Evolutionary conservation across 2,113 vertebrate genomes (phyloP).

Genomic region (Neolamprologus tretocephalus): DNA sequence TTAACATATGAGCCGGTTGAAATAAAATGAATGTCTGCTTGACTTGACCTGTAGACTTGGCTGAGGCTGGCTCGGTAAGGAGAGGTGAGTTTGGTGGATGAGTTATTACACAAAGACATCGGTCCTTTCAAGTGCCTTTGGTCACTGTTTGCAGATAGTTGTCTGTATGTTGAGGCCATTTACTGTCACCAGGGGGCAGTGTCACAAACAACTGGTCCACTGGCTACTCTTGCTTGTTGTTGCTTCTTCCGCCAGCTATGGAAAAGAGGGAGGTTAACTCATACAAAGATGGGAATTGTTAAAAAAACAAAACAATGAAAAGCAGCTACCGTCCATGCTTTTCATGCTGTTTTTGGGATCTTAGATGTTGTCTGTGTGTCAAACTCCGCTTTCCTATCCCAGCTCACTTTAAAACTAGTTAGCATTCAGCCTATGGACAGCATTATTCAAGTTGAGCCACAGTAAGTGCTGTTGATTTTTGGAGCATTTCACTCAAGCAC

Average conservation of each 20-base stretch:
- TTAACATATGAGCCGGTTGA: slow-evolving; percentile 64
- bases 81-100: not conserved
- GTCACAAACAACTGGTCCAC: not conserved
- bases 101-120: not conserved
- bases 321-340: not conserved
- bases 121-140: not conserved
- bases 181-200: not conserved
- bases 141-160: not conserved
- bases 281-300: too few species aligned
- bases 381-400: not conserved
- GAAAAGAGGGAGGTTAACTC: not conserved
- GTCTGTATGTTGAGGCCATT: not conserved
- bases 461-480: not conserved
- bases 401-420: not conserved
- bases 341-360: not conserved
- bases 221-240: not conserved
- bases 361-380: not conserved
- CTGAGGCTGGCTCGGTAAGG: not conserved
- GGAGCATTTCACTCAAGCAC: not conserved
- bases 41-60: not conserved
- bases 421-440: not conserved
- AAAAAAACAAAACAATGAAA: not conserved
- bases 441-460: not conserved
- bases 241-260: not conserved
- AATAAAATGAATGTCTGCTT: slow-evolving; percentile 58